Percentiles rank a stretch among this genome's conserved stretches.
These are phyloP conservation scores for Auanema sp. DNA, from an alignment of 2,888 invertebrate genomes.

Conservation along the genomic window DNA sequence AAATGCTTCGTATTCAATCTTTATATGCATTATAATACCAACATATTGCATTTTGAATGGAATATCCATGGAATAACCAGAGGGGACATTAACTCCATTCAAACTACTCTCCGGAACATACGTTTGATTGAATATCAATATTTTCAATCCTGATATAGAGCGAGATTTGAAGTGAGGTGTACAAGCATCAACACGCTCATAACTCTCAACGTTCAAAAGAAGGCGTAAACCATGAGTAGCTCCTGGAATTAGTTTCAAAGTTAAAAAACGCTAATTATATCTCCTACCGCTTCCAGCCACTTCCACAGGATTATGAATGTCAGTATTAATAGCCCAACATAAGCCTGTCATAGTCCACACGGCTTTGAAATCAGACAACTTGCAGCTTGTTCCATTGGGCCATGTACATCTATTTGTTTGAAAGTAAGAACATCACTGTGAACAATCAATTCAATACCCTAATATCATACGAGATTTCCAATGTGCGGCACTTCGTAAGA, in stretches of 20 bases:
- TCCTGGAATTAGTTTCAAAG: constrained; percentile 24
- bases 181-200: constrained; percentile 61
- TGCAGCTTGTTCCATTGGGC: constrained; percentile 60
- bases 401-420: constrained; percentile 43
- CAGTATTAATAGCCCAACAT: constrained; percentile 63
- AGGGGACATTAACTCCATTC: constrained; percentile 62
- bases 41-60: constrained; percentile 62
- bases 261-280: neutral
- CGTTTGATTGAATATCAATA: constrained; percentile 61
- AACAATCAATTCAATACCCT: constrained; percentile 27
- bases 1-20: constrained; percentile 18
- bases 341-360: constrained; percentile 63
- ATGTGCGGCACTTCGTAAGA: constrained; percentile 58
- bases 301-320: constrained; percentile 45
- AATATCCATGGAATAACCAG: constrained; percentile 63
- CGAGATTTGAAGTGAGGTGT: constrained; percentile 55
- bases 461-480: constrained; percentile 60
- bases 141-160: constrained; percentile 48
- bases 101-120: constrained; percentile 54
- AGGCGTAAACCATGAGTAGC: constrained; percentile 53
- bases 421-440: neutral
- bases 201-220: constrained; percentile 59
- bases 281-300: constrained; percentile 48
- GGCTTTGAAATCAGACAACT: constrained; percentile 49
- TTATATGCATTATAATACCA: constrained; percentile 9